Conservation (phyloP, 2,113 vertebrate genomes). For the Herpailurus yagouaroundi region DNA sequence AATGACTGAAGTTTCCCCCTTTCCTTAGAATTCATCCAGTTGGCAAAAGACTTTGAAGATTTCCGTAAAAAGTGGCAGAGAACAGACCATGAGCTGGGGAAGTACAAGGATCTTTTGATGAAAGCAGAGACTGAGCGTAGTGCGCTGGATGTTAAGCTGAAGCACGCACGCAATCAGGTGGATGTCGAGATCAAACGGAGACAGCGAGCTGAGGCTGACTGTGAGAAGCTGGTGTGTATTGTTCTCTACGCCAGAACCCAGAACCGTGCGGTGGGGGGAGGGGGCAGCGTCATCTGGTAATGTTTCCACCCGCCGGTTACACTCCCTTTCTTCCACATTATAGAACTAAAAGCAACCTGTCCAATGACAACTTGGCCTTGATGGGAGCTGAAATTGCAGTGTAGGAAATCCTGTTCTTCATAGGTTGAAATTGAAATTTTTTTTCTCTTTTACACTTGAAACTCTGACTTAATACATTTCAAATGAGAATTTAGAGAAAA, state of each 20-base stretch:
- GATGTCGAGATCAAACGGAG: conserved; percentile 97
- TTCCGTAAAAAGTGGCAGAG: conserved; percentile 91
- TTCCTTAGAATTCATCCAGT: conserved; percentile 93
- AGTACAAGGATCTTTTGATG: conserved; percentile 92
- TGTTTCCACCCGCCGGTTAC: not conserved
- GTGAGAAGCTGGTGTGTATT: conserved; percentile 93
- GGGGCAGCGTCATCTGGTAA: not conserved
- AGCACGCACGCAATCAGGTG: conserved; percentile 98
- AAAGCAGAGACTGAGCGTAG: conserved; percentile 93
- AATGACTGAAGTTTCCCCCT: conserved; percentile 59
- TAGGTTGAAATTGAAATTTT: conserved; percentile 39
- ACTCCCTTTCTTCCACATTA: not conserved
- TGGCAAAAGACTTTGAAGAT: conserved; percentile 94
- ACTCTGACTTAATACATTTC: conserved; percentile 47
- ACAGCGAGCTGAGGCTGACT: conserved; percentile 95
- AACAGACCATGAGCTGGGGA: conserved; percentile 89
- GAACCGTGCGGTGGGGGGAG: not conserved
- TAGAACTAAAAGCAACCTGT: conserved; percentile 28
- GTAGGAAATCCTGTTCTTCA: not conserved
- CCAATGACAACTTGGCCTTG: not conserved
- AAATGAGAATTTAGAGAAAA: conserved; percentile 53
- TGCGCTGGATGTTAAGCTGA: conserved; percentile 96
- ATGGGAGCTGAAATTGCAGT: conserved; percentile 18
- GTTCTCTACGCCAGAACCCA: not conserved
- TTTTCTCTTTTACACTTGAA: conserved; percentile 52